These are phyloP conservation scores for Platysternon megacephalum DNA, from an alignment of 2,113 vertebrate species.

Conservation along the genomic window DNA sequence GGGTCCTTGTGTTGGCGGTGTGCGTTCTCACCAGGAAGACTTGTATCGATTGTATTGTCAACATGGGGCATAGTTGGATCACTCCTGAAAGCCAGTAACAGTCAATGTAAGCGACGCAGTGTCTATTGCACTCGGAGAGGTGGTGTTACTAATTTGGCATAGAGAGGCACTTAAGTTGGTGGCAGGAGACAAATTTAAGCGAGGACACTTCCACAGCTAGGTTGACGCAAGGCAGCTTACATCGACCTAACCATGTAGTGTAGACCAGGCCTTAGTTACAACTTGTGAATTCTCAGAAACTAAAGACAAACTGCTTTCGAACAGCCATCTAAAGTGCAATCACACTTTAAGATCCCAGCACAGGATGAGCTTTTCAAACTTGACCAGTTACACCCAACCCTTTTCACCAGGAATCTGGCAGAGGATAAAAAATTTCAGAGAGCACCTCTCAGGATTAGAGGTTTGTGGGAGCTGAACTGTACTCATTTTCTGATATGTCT, in stretches of 20 bases:
- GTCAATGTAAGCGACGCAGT: not conserved
- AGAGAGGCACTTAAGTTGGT: not conserved
- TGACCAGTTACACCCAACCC: not conserved
- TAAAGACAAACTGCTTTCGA: not conserved
- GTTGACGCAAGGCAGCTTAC: not conserved
- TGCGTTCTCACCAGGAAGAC: not conserved
- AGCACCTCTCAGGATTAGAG: not conserved
- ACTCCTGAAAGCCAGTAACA: not conserved
- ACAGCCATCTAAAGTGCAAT: not conserved
- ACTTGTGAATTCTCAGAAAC: not conserved
- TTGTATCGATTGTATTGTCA: not conserved
- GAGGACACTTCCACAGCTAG: not conserved
- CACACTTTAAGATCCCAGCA: not conserved
- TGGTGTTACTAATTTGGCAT: not conserved
- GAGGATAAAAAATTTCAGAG: not conserved
- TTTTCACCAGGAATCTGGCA: not conserved
- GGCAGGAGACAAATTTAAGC: not conserved
- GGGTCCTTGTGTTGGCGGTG: not conserved
- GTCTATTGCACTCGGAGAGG: not conserved
- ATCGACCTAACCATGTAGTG: not conserved
- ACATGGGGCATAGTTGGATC: not conserved
- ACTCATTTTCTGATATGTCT: not conserved
- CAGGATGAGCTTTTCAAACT: not conserved
- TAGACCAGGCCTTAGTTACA: rapidly evolving
- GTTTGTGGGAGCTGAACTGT: not conserved